These are phyloP conservation scores for Morinoia aosen DNA, from an alignment of 2,888 invertebrate genomes.

Conservation along the genomic window DNA sequence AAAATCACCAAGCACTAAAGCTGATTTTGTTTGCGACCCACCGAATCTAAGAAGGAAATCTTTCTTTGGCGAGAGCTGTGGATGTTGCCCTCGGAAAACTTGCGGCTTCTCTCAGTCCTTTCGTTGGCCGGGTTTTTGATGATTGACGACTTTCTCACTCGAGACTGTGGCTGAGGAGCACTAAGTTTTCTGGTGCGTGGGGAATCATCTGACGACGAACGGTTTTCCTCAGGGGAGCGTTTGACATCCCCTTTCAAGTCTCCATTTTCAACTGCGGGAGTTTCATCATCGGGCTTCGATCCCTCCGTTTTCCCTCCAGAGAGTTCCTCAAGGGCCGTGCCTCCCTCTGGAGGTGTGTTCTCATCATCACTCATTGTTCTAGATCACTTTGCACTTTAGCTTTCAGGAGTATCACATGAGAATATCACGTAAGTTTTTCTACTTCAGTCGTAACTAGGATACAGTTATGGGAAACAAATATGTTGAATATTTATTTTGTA, in stretches of 20 bases:
- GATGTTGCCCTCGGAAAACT: slow-evolving; percentile 25
- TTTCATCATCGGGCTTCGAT: neutral
- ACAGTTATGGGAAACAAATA: neutral
- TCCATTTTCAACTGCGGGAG: neutral
- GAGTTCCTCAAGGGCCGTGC: neutral
- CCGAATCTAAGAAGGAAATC: slow-evolving; percentile 36
- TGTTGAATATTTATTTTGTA: neutral
- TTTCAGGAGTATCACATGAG: neutral
- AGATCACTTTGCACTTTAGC: neutral
- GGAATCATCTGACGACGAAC: neutral
- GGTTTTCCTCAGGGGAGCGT: neutral
- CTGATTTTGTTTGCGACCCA: slow-evolving; percentile 5
- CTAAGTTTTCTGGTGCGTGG: neutral
- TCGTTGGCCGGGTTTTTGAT: neutral
- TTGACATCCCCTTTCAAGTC: neutral
- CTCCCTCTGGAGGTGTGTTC: neutral
- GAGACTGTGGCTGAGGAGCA: slow-evolving; percentile 8
- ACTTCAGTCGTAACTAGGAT: neutral
- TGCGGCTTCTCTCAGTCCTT: slow-evolving; percentile 31
- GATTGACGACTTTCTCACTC: slow-evolving; percentile 8
- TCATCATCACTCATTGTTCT: slow-evolving; percentile 5
- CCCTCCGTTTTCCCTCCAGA: neutral
- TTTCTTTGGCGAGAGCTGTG: slow-evolving; percentile 9
- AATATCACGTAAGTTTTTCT: neutral
- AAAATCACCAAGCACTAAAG: too few species aligned